These are phyloP conservation scores for Trachymyrmex septentrionalis DNA, from an alignment of 1,140 invertebrate species.

Conservation along the genomic window DNA sequence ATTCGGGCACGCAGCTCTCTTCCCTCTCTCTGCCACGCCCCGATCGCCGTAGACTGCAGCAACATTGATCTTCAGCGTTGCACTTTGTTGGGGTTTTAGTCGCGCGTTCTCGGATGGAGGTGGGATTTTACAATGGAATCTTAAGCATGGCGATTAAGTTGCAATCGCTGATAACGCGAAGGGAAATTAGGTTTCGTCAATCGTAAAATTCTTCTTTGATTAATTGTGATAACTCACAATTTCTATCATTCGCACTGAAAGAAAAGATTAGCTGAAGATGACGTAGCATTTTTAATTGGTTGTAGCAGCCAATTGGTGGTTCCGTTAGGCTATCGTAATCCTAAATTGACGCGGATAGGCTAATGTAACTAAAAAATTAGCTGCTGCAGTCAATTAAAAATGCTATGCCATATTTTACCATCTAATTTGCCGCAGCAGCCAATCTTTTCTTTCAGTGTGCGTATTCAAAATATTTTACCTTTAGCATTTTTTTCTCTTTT, in stretches of 20 bases:
- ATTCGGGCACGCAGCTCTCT: not conserved
- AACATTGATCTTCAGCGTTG: conserved; percentile 42
- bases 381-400: too few relatives aligned
- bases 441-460: too few relatives aligned
- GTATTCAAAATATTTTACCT: not conserved
- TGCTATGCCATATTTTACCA: too few relatives aligned
- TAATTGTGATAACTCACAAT: not conserved
- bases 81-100: conserved; percentile 18
- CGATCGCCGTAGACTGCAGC: conserved; percentile 27
- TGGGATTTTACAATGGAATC: not conserved
- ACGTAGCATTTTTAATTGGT: too few relatives aligned
- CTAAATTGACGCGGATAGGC: too few relatives aligned
- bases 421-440: too few relatives aligned
- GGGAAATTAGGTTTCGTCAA: not conserved
- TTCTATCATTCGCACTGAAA: not conserved
- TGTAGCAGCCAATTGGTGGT: too few relatives aligned
- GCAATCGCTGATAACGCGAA: not conserved
- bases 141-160: not conserved
- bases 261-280: too few relatives aligned
- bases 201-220: not conserved
- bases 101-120: not conserved
- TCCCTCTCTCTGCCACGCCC: conserved; percentile 24
- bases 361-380: too few relatives aligned
- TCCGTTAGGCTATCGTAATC: too few relatives aligned
- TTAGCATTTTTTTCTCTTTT: not conserved